These are phyloP conservation scores for Dissostichus mawsoni DNA, from an alignment of 2,113 vertebrate species.

Conservation along the genomic window DNA sequence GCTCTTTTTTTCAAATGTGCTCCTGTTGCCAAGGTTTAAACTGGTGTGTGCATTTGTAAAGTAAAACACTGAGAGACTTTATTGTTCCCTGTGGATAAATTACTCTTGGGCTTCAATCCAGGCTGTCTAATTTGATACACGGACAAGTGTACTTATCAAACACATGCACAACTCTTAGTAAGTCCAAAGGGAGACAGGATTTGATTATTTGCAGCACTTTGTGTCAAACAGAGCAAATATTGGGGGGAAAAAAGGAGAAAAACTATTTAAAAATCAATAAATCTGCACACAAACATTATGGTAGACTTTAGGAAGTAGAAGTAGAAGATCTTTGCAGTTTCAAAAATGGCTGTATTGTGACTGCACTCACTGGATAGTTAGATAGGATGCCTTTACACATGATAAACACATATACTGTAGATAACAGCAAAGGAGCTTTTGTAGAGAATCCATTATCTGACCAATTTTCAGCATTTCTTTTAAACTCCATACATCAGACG, in stretches of 20 bases:
- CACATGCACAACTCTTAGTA: conserved; percentile 3
- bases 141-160: neutral
- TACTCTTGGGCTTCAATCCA: conserved; percentile 27
- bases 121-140: conserved; percentile 26
- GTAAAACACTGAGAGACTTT: conserved; percentile 11
- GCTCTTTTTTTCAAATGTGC: neutral
- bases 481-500: conserved; percentile 37
- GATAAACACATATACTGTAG: conserved; percentile 29
- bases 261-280: too few species aligned
- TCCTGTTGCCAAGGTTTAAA: conserved; percentile 24
- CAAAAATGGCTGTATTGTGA: too few species aligned
- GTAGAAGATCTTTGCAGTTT: too few species aligned
- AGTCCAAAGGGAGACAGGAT: conserved; percentile 11
- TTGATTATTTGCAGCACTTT: conserved; percentile 39
- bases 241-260: too few species aligned
- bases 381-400: conserved; percentile 18
- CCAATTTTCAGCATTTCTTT: conserved; percentile 50
- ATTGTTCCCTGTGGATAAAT: conserved; percentile 38
- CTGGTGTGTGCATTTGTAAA: conserved; percentile 24
- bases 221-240: conserved; percentile 1
- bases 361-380: conserved; percentile 9
- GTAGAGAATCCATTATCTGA: conserved; percentile 60
- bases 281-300: too few species aligned
- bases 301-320: too few species aligned
- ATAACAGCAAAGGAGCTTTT: conserved; percentile 20